A percentile compares a stretch with the other conserved stretches of the same genome.
Conservation (phyloP, 2,888 invertebrate genomes). For the Heliconius hortense region DNA sequence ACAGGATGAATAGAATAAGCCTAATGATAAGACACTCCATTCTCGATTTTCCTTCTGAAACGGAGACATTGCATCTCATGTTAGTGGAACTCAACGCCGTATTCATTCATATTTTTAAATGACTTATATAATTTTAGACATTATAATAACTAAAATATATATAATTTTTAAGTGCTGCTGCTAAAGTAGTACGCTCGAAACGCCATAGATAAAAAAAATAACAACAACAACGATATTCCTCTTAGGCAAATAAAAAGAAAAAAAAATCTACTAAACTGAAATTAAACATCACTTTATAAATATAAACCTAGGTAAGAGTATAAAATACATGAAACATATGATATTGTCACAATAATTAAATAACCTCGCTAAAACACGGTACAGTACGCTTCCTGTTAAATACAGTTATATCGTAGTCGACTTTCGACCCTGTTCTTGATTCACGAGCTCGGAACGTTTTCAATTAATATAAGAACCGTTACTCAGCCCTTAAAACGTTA, state of each 20-base stretch:
- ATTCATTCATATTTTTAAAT: too few relatives aligned
- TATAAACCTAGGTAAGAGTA: too few relatives aligned
- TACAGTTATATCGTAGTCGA: conserved; percentile 24
- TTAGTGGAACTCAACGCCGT: too few relatives aligned
- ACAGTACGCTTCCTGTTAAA: conserved; percentile 9
- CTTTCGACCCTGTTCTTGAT: conserved; percentile 33
- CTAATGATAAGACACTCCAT: background rate
- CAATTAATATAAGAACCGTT: conserved; percentile 34
- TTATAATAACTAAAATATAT: background rate
- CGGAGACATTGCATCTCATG: too few relatives aligned
- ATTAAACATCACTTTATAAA: background rate
- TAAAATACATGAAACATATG: background rate
- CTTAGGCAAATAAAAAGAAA: too few relatives aligned
- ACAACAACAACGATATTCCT: too few relatives aligned
- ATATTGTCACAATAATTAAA: conserved; percentile 10
- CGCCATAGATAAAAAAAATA: too few relatives aligned
- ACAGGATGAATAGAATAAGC: background rate
- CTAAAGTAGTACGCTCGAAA: too few relatives aligned
- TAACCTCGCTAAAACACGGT: conserved; percentile 4
- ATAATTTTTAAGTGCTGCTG: too few relatives aligned
- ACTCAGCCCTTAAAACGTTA: conserved; percentile 31
- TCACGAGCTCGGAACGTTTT: conserved; percentile 37
- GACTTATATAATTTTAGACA: background rate
- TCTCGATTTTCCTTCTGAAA: background rate
- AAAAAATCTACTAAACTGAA: background rate